phyloP scores from a whole-genome alignment of 1,140 invertebrate species.

The Plectrocnemia conspersa region DNA sequence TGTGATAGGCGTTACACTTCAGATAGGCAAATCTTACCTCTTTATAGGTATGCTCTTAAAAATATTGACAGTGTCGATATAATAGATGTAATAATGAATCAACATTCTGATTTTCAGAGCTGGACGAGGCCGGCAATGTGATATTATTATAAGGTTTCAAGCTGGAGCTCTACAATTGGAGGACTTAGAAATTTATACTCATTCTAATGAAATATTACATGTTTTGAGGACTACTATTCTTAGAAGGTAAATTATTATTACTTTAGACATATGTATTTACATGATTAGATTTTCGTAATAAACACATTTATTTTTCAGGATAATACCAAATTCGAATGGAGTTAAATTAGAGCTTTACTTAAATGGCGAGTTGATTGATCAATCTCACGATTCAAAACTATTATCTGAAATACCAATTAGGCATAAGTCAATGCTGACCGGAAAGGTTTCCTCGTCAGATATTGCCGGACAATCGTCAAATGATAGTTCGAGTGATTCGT shows the following conservation, averaged over 20 bases:
- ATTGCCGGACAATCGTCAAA: conserved; percentile 46
- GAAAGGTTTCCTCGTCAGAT: conserved; percentile 55
- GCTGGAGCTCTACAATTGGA: conserved; percentile 86
- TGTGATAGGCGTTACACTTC: conserved; percentile 90
- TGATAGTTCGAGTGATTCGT: conserved; percentile 81
- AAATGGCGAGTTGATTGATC: conserved; percentile 84
- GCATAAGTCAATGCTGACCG: conserved; percentile 90
- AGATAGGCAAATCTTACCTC: conserved; percentile 83
- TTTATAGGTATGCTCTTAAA: conserved; percentile 62
- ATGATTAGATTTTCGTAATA: neutral
- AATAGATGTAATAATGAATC: neutral
- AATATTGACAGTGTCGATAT: neutral
- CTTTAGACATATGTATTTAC: neutral
- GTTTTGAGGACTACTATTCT: conserved; percentile 59
- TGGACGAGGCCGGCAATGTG: conserved; percentile 84
- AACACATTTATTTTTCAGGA: conserved; percentile 41
- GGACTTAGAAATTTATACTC: conserved; percentile 88
- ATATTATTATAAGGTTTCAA: conserved; percentile 82
- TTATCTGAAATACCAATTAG: conserved; percentile 80
- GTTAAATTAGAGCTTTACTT: conserved; percentile 87
- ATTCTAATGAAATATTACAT: conserved; percentile 89
- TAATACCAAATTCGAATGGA: conserved; percentile 62
- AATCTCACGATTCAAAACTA: conserved; percentile 81
- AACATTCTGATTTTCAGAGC: conserved; percentile 63
- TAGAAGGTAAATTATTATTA: conserved; percentile 39